Conservation (phyloP, 2,113 vertebrate genomes). For the Rhagologus leucostigma region DNA sequence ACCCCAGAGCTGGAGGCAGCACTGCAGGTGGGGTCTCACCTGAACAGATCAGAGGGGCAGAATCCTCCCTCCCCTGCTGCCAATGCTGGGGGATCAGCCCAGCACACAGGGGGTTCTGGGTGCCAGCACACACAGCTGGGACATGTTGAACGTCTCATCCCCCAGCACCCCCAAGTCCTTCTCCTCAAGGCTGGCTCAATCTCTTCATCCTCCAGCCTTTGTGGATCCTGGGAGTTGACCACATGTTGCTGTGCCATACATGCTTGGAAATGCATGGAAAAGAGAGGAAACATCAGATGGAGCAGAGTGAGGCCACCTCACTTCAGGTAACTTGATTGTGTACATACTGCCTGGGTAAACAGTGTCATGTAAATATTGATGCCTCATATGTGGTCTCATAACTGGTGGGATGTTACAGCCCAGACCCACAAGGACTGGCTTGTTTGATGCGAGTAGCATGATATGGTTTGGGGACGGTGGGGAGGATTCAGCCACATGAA, state of each 20-base stretch:
- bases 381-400: not conserved
- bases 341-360: not conserved
- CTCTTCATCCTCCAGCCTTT: not conserved
- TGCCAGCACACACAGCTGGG: rapidly evolving
- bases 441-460: not conserved
- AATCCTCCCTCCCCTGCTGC: not conserved
- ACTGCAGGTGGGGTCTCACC: not conserved
- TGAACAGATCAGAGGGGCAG: not conserved
- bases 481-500: not conserved
- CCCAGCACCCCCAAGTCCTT: rapidly evolving
- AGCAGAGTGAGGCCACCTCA: not conserved
- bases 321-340: not conserved
- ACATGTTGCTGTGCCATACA: rapidly evolving
- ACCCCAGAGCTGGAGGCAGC: not conserved
- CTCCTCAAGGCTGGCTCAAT: not conserved
- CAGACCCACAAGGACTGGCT: not conserved
- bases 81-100: not conserved
- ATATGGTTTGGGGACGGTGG: not conserved
- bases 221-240: rapidly evolving
- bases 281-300: not conserved
- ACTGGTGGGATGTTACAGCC: not conserved
- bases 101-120: rapidly evolving
- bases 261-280: not conserved
- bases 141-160: rapidly evolving
- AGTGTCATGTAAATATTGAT: slow-evolving; percentile 10